These are phyloP conservation scores for Lycophotia porphyrea DNA, from an alignment of 2,888 invertebrate species.

Conservation along the genomic window DNA sequence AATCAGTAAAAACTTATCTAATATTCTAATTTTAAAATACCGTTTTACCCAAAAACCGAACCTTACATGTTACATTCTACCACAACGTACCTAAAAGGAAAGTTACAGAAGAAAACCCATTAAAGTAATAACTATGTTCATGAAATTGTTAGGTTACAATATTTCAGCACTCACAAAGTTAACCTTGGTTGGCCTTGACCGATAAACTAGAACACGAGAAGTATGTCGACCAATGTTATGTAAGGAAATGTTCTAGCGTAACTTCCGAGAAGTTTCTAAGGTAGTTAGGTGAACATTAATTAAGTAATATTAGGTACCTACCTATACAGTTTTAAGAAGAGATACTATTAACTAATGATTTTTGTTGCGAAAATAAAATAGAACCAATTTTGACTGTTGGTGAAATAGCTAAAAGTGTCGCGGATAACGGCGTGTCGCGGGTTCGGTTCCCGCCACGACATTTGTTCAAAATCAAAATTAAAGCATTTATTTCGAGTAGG, in stretches of 20 bases:
- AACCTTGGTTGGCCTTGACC: constrained; percentile 48
- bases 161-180: constrained; percentile 14
- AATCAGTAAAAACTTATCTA: not conserved
- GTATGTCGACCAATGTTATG: constrained; percentile 13
- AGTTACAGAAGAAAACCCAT: constrained; percentile 33
- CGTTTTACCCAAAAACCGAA: not conserved
- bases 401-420: no score
- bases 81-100: constrained; percentile 17
- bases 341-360: not conserved
- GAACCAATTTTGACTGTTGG: no score
- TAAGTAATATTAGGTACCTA: not conserved
- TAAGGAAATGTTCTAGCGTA: not conserved
- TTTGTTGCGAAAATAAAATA: not conserved
- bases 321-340: not conserved
- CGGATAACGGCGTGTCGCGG: no score
- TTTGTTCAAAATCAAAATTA: no score
- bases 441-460: no score
- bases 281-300: not conserved
- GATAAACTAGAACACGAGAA: constrained; percentile 20
- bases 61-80: not conserved
- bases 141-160: constrained; percentile 28
- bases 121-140: constrained; percentile 32
- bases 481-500: no score
- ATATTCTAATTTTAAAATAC: not conserved
- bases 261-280: constrained; percentile 5